Percentiles rank a stretch among this genome's conserved stretches.
These are phyloP conservation scores for Anorthoa munda DNA, from an alignment of 2,888 invertebrate genomes.

Conservation along the genomic window DNA sequence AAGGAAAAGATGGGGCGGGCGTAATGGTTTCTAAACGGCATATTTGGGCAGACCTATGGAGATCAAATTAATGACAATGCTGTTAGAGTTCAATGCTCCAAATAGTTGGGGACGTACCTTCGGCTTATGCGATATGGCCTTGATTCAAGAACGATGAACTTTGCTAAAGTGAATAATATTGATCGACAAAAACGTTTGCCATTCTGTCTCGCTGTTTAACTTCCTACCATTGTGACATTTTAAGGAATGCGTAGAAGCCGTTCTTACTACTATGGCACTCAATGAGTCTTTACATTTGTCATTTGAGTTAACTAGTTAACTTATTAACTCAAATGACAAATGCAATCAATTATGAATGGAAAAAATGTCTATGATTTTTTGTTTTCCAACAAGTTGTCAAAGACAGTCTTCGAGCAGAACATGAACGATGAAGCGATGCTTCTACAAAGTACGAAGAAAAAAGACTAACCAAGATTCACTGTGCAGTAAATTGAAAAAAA, in stretches of 20 bases:
- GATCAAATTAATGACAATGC: constrained; percentile 29
- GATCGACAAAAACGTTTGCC: constrained; percentile 50
- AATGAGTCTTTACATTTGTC: constrained; percentile 9
- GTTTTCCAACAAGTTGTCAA: constrained; percentile 12
- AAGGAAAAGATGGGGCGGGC: constrained; percentile 23
- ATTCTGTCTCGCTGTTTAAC: constrained; percentile 13
- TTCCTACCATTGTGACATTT: constrained; percentile 35
- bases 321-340: neutral
- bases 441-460: constrained; percentile 17
- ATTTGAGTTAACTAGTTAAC: no score
- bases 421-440: constrained; percentile 23
- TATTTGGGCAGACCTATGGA: constrained; percentile 33
- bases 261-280: neutral
- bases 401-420: neutral
- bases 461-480: constrained; percentile 15
- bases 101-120: constrained; percentile 58
- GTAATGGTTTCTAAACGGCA: constrained; percentile 31
- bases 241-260: constrained; percentile 22
- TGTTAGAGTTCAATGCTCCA: constrained; percentile 54
- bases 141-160: constrained; percentile 66
- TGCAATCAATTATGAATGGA: neutral
- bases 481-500: constrained; percentile 44
- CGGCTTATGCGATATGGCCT: constrained; percentile 59
- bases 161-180: constrained; percentile 62
- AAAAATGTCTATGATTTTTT: neutral